Conservation (phyloP, 2,888 invertebrate species). For the Protonemura montana region DNA sequence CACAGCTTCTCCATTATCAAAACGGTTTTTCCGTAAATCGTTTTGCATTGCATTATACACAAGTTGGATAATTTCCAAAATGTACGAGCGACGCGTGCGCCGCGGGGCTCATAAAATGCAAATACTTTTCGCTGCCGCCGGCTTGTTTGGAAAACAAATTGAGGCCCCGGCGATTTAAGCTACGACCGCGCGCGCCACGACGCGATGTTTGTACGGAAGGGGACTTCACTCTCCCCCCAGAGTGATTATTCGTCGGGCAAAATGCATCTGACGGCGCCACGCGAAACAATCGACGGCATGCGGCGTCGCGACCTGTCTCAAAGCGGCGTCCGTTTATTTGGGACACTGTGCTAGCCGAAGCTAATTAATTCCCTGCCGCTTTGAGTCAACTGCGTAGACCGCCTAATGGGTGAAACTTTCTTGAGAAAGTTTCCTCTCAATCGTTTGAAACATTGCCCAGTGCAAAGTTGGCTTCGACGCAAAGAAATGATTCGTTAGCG, state of each 20-base stretch:
- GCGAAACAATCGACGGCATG: no score
- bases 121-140: background rate
- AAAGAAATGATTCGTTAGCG: no score
- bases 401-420: background rate
- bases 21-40: background rate
- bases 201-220: no score
- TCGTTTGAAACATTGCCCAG: no score
- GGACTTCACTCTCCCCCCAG: no score
- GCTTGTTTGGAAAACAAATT: background rate
- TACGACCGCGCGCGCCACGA: no score
- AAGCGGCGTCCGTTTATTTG: background rate
- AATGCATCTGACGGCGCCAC: no score
- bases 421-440: no score
- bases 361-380: background rate
- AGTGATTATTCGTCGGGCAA: no score
- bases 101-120: background rate
- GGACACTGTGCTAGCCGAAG: background rate
- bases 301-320: no score
- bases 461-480: no score
- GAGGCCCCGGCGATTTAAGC: background rate
- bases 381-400: background rate
- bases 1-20: background rate
- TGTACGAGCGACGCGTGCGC: background rate
- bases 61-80: background rate
- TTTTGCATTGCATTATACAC: background rate